Percentiles rank a stretch among this genome's conserved stretches.
These are phyloP conservation scores for Cephus spinipes DNA, from an alignment of 2,888 invertebrate genomes.

Conservation along the genomic window DNA sequence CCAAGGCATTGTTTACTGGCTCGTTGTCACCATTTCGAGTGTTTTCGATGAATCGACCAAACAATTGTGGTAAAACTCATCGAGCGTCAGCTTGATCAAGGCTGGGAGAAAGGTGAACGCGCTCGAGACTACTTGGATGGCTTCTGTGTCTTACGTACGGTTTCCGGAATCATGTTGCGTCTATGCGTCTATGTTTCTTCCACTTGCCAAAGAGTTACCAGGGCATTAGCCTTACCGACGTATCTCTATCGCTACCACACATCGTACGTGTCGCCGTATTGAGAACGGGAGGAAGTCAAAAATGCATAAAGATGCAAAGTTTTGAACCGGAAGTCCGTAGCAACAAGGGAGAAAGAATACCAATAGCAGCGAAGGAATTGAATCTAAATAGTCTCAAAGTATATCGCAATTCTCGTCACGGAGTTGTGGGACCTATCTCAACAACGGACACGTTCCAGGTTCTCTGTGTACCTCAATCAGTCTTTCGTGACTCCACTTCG, in stretches of 20 bases:
- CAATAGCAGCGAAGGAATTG: not conserved
- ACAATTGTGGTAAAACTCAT: not conserved
- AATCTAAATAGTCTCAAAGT: not conserved
- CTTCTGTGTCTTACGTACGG: constrained; percentile 34
- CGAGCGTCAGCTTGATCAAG: not conserved
- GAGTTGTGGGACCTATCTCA: constrained; percentile 12
- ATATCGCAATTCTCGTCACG: constrained; percentile 11
- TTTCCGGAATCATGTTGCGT: constrained; percentile 33
- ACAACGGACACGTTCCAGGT: constrained; percentile 1
- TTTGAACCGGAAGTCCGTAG: not conserved
- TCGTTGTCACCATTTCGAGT: not conserved
- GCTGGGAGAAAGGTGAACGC: not conserved
- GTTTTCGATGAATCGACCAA: not conserved
- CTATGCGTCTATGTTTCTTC: not conserved
- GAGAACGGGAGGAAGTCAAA: not conserved
- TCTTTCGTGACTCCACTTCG: constrained; percentile 5
- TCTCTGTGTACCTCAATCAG: constrained; percentile 9
- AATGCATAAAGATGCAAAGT: not conserved
- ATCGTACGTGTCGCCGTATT: not conserved
- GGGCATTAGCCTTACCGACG: not conserved
- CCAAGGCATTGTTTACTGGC: not conserved
- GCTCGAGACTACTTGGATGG: constrained; percentile 18
- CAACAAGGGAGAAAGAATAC: not conserved
- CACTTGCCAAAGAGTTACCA: not conserved
- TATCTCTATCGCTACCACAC: not conserved